phyloP scores from a whole-genome alignment of 1,140 invertebrate genomes.

The Drosophila triauraria region DNA sequence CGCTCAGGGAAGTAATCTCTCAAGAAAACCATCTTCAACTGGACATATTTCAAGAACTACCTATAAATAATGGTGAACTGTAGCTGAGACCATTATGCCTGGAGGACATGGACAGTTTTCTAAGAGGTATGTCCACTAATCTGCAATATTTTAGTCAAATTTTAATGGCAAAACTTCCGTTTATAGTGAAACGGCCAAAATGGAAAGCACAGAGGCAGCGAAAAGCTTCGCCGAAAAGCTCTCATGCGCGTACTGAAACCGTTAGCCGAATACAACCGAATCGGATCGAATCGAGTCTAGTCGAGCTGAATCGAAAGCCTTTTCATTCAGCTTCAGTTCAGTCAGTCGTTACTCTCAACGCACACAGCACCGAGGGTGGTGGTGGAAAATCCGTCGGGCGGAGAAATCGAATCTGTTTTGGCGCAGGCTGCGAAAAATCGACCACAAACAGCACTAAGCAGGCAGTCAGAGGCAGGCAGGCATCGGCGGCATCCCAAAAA shows the following conservation, averaged over 20 bases:
- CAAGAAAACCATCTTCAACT: not conserved
- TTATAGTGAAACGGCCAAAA: slow-evolving; percentile 20
- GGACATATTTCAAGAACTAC: not conserved
- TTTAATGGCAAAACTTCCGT: slow-evolving; percentile 8
- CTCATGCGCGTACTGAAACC: slow-evolving; percentile 65
- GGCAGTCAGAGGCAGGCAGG: slow-evolving; percentile 5
- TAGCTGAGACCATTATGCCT: too few species aligned
- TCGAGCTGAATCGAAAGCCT: slow-evolving; percentile 57
- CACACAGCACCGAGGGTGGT: slow-evolving; percentile 61
- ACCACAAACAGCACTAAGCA: slow-evolving; percentile 21
- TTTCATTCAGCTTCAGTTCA: slow-evolving; percentile 39
- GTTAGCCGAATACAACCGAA: slow-evolving; percentile 56
- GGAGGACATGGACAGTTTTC: not conserved
- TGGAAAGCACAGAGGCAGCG: not conserved
- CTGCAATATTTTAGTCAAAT: not conserved
- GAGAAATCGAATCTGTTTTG: slow-evolving; percentile 18
- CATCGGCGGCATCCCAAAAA: slow-evolving; percentile 26
- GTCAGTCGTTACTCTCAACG: slow-evolving; percentile 67
- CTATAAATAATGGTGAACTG: not conserved
- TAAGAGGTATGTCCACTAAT: not conserved
- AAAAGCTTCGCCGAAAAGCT: slow-evolving; percentile 57
- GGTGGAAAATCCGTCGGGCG: slow-evolving; percentile 55
- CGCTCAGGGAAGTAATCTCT: not conserved
- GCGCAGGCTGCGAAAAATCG: slow-evolving; percentile 20
- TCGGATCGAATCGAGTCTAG: slow-evolving; percentile 20